phyloP scores from a whole-genome alignment of 2,797 vertebrate genomes.

The Dicrostonyx torquatus region DNA sequence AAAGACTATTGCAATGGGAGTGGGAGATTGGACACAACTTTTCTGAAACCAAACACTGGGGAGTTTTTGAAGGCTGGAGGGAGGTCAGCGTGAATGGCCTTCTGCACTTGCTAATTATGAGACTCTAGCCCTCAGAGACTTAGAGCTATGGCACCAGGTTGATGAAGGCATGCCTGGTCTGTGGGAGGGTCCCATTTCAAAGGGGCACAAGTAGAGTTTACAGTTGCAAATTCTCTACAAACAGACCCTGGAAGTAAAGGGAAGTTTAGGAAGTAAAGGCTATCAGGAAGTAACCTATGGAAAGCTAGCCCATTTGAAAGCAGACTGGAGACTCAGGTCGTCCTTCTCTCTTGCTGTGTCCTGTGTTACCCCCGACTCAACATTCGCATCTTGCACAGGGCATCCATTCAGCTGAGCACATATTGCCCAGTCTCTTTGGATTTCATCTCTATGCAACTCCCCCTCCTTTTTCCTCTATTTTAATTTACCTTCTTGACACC shows the following conservation, averaged over 20 bases:
- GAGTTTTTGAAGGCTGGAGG: not conserved
- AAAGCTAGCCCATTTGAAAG: not conserved
- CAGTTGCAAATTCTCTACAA: not conserved
- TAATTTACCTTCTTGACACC: not conserved
- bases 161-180: not conserved
- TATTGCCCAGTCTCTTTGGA: not conserved
- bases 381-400: not conserved
- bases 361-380: not conserved
- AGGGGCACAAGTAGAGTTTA: not conserved
- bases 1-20: not conserved
- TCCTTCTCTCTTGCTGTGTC: not conserved
- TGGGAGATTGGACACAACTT: not conserved
- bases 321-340: not conserved
- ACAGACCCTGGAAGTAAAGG: not conserved
- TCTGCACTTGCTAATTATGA: not conserved
- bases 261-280: not conserved
- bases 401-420: not conserved
- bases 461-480: not conserved
- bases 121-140: not conserved
- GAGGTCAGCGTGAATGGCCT: not conserved
- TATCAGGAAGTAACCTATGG: not conserved
- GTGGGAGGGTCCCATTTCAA: not conserved
- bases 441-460: not conserved
- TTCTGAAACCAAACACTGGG: not conserved
- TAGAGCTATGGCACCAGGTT: not conserved